These are phyloP conservation scores for Galerucella pusilla DNA, from an alignment of 2,888 invertebrate species.

Conservation along the genomic window DNA sequence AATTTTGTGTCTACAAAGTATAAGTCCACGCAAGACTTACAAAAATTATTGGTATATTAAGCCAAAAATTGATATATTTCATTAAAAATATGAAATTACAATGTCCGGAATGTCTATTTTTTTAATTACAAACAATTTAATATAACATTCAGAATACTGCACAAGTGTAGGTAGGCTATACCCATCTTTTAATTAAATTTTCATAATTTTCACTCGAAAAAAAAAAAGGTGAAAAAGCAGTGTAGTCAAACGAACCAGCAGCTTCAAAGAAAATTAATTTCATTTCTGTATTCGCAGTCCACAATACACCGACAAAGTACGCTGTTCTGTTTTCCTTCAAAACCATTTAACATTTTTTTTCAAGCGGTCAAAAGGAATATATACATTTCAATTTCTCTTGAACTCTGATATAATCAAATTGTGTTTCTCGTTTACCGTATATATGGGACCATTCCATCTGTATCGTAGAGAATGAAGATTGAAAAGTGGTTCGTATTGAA, in stretches of 20 bases:
- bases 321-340: slow-evolving; percentile 29
- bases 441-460: neutral
- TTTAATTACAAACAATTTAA: neutral
- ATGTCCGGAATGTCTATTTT: neutral
- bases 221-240: slow-evolving; percentile 2
- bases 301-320: slow-evolving; percentile 25
- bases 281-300: slow-evolving; percentile 20
- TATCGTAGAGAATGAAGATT: neutral
- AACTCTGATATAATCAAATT: slow-evolving; percentile 34
- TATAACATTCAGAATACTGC: neutral
- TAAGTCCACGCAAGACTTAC: too few species aligned
- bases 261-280: slow-evolving; percentile 34
- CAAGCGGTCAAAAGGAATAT: slow-evolving; percentile 29
- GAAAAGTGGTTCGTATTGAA: neutral
- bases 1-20: too few species aligned
- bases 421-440: slow-evolving; percentile 23
- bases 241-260: slow-evolving; percentile 22
- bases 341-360: slow-evolving; percentile 33
- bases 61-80: too few species aligned
- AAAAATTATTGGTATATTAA: too few species aligned
- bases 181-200: slow-evolving; percentile 32
- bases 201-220: slow-evolving; percentile 8
- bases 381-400: slow-evolving; percentile 31
- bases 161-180: slow-evolving; percentile 2
- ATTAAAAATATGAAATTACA: too few species aligned